A percentile compares a stretch with the other conserved stretches of the same genome.
Conservation (phyloP, 2,797 vertebrate species). For the Macropodus opercularis region DNA sequence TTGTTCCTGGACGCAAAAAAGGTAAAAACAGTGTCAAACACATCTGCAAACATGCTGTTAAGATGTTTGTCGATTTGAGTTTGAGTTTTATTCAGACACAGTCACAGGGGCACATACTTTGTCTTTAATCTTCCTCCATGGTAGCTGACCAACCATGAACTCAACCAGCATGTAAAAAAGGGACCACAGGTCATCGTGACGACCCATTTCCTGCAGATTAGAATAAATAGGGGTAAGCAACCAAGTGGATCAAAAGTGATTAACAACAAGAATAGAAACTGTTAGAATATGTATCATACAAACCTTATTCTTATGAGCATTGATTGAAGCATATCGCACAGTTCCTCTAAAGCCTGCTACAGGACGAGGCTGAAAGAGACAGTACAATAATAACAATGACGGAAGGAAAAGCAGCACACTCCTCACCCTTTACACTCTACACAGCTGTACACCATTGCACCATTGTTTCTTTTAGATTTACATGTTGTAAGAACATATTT, state of each 20-base stretch:
- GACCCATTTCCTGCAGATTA: constrained; percentile 92
- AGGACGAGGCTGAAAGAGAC: constrained; percentile 88
- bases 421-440: neutral
- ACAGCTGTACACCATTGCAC: neutral
- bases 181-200: constrained; percentile 97
- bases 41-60: neutral
- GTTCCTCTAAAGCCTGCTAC: constrained; percentile 98
- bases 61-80: neutral
- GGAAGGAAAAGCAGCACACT: constrained; percentile 42
- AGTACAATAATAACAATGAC: neutral
- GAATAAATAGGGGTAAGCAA: neutral
- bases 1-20: constrained; percentile 86
- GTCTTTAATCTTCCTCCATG: constrained; percentile 99
- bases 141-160: constrained; percentile 94
- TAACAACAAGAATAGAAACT: no score
- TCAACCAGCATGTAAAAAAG: constrained; percentile 99
- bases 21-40: neutral
- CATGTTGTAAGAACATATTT: neutral
- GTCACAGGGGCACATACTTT: constrained; percentile 83
- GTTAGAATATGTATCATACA: neutral
- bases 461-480: neutral
- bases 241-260: neutral
- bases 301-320: constrained; percentile 97
- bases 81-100: neutral
- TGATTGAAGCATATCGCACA: constrained; percentile 96